Evolutionary conservation across 2,888 invertebrate genomes (phyloP).

Genomic region (Acanthopleura granulata): DNA sequence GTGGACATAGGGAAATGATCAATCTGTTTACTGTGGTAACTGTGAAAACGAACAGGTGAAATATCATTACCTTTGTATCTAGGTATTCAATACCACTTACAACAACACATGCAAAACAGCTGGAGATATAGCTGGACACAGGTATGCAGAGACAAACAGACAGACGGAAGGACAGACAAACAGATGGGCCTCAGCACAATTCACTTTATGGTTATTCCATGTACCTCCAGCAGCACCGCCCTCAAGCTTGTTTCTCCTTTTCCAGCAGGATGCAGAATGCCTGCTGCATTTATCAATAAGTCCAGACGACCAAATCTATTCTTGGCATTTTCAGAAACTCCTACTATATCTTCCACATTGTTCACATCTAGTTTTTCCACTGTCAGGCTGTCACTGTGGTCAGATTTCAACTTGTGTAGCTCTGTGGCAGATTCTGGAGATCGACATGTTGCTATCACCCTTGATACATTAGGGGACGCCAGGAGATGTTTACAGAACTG

Average conservation of each 20-base stretch:
- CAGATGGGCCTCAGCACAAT: background rate
- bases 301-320: constrained; percentile 48
- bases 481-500: constrained; percentile 53
- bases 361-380: constrained; percentile 46
- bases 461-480: constrained; percentile 28
- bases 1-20: no score
- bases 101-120: no score
- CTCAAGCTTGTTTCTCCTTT: constrained; percentile 56
- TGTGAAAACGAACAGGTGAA: no score
- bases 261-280: constrained; percentile 54
- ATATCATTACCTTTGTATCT: no score
- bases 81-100: no score
- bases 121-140: no score
- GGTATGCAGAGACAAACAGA: no score
- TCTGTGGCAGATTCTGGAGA: constrained; percentile 39
- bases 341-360: constrained; percentile 40
- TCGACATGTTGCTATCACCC: constrained; percentile 54
- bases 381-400: constrained; percentile 32
- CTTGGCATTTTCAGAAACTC: constrained; percentile 35
- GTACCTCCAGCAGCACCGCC: constrained; percentile 46
- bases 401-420: constrained; percentile 34
- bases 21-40: no score
- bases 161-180: no score
- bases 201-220: background rate
- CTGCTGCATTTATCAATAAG: constrained; percentile 55